Evolutionary conservation across 1,140 invertebrate species (phyloP), one percentile per base, ranked within the genome.

Genomic region (Orussus abietinus): DNA sequence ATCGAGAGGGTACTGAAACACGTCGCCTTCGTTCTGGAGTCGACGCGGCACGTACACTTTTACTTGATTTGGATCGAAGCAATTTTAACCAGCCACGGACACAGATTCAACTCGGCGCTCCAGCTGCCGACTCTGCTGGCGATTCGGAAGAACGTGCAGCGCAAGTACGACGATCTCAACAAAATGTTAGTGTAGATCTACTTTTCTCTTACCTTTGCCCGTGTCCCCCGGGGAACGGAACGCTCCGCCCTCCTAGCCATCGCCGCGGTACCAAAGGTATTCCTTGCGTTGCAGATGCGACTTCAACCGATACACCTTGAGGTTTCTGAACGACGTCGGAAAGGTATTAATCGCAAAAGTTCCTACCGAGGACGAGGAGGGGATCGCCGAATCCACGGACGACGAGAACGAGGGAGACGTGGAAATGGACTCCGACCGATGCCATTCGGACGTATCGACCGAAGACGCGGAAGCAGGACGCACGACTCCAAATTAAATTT

Each of bases 31-130:
- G 76, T 83, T 37, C 62, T 96, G 11, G 90, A 92, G 53, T 75
- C 72, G 9, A 85, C 87, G 1, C 75, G 78, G 2, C 92, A 96
- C 61, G 61, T 96, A 30, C 88, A 96, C 60, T 94, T 93, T 64
- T 91, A 96, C 70, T 63, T 94, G 1, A 64, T 78, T 17, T 98
- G 92, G 93, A 74, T 84, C 26, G 77, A 83, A 49, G 59, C 59
- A 28, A 65, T 92, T 3, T 58, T 94, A 19, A 80, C 77, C 4
- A 60, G 61, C 19, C 80, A 83, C 61, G 81, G 81, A 13, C 65
- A 72, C 1, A 73, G 65, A 45, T 64, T 86, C 6, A 81, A 80
- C 59, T 57, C 56, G 22, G 64, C 69, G 3, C 48, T 72, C 28
- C 67, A 75, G 25, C 80, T 85, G 57, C 79, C 82, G 0, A 75